Base-by-base conservation (phyloP, 2,113 vertebrate species). In the Alouatta palliata region DNA sequence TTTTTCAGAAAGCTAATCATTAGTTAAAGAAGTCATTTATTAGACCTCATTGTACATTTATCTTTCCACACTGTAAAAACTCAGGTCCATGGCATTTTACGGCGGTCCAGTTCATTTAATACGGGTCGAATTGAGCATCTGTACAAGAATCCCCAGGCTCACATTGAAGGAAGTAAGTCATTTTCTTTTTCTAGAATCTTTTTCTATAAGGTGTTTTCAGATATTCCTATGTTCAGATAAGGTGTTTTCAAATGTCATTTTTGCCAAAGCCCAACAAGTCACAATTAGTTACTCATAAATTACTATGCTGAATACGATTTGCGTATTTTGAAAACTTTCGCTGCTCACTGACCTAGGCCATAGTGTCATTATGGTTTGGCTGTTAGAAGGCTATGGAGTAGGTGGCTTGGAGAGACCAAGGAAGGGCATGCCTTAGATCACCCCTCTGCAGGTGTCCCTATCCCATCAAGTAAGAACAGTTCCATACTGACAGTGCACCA, bases 51-150 rank as follows among this genome's bases (percentile, higher is more conserved):
- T 82, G 49, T 6, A 54, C 37, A 43, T 92, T 95, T 93, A 32
- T 35, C 32, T 96, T 92, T 97, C 10, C 27, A 30, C 35, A 10
- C 92, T 95, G 12, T 94, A 49, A 96, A 92, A 66, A 93, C 40
- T 47, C 95, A 99, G 99, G 99, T 99, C 79, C 99, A 99, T n/a
- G 99, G 99, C 75, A 99, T 99, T 2, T 96, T 99, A 79, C 99
- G 99, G 21, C 98, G 99, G 52, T 99, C 99, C 87, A 99, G 99
- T 97, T 99, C 99, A 73, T 99, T 99, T 98, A 99, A 99, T 97
- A 99, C 99, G 1, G 99, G 99, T 54, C 99, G 99, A 83, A 99
- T 99, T 71, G 99, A 99, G 81, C 99, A 99, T 96, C 99, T 99
- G 32, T 99, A 99, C 98, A 99, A 99, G 98, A 99, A 99, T 96